Evolutionary conservation across 2,113 vertebrate species (phyloP).

Genomic region (Myotis davidii): DNA sequence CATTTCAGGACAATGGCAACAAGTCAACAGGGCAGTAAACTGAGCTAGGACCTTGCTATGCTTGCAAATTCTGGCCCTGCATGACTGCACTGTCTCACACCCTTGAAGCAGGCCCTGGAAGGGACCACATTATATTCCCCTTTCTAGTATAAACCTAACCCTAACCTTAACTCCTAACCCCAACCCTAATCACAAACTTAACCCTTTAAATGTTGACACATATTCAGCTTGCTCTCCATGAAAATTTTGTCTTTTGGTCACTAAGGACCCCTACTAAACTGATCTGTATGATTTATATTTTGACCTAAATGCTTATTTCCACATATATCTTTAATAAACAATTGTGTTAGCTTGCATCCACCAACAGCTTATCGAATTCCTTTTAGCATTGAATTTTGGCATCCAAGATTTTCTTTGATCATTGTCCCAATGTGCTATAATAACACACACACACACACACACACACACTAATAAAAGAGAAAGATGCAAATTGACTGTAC

Average conservation of each 20-base stretch:
- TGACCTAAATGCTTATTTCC: background rate
- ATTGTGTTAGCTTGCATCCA: background rate
- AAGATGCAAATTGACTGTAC: no score
- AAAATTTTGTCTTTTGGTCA: background rate
- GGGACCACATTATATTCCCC: background rate
- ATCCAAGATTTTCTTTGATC: background rate
- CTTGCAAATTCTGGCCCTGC: background rate
- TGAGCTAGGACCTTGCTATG: background rate
- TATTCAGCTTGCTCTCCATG: background rate
- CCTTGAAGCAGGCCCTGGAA: background rate
- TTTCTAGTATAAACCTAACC: background rate
- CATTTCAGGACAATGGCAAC: background rate
- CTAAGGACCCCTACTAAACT: background rate
- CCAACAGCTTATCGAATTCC: background rate
- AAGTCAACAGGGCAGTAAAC: background rate
- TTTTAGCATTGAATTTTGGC: conserved; percentile 16
- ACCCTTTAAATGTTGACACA: background rate
- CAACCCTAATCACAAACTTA: background rate
- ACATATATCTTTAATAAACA: background rate
- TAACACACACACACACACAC: background rate
- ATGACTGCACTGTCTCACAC: background rate
- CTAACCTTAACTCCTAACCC: background rate
- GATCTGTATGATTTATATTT: background rate
- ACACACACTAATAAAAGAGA: no score
- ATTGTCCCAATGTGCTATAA: background rate